Conservation (phyloP, 2,113 vertebrate genomes). For the Megaleporinus macrocephalus region DNA sequence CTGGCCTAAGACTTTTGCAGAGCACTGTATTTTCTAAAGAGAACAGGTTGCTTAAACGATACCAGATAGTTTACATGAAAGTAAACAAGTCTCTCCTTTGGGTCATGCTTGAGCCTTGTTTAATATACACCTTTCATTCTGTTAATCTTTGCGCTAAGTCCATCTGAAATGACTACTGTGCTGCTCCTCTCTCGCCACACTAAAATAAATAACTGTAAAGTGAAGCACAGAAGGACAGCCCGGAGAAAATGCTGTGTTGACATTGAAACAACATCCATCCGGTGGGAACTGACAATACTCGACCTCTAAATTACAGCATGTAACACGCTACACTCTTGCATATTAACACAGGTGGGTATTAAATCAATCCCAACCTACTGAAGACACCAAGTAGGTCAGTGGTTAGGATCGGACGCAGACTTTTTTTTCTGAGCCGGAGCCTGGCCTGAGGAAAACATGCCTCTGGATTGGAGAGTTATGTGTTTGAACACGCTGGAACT, state of each 20-base stretch:
- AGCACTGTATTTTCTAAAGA: too few species aligned
- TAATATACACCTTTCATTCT: neutral
- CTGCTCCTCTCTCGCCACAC: neutral
- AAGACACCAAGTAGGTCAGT: conserved; percentile 29
- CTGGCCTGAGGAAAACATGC: conserved; percentile 39
- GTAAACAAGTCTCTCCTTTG: neutral
- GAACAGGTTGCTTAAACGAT: too few species aligned
- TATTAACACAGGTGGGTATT: conserved; percentile 16
- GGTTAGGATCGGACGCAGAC: conserved; percentile 12
- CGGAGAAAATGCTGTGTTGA: neutral
- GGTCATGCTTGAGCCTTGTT: neutral
- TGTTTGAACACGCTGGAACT: conserved; percentile 40
- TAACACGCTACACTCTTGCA: neutral
- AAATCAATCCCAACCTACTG: neutral
- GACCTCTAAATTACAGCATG: conserved; percentile 2
- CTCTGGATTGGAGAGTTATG: conserved; percentile 39
- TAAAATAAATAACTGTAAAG: conserved; percentile 8
- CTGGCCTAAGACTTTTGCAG: too few species aligned
- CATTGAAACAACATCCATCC: neutral
- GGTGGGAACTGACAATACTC: neutral
- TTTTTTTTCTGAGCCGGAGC: conserved; percentile 1
- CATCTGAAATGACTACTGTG: neutral
- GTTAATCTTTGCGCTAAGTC: neutral
- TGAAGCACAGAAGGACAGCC: too few species aligned
- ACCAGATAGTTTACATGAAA: neutral